Conservation (phyloP, 2,888 invertebrate species). For the Blastobasis adustella region DNA sequence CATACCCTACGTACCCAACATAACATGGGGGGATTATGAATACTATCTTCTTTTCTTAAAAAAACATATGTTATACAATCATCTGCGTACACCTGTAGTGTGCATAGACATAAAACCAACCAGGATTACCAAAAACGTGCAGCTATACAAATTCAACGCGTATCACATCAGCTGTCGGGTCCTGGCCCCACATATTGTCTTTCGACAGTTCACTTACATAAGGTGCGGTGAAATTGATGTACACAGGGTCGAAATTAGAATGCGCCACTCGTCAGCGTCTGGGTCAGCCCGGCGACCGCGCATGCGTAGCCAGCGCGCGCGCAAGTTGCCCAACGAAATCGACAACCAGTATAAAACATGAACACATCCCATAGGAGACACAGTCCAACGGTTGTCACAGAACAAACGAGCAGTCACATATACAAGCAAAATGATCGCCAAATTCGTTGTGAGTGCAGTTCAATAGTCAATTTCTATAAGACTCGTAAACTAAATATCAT, state of each 20-base stretch:
- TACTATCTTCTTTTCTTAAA: too few relatives aligned
- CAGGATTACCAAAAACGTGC: too few relatives aligned
- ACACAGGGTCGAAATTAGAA: conserved; percentile 63
- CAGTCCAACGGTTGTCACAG: conserved; percentile 50
- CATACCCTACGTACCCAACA: too few relatives aligned
- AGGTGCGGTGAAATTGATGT: conserved; percentile 57
- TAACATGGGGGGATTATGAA: too few relatives aligned
- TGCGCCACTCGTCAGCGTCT: conserved; percentile 54
- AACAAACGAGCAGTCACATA: conserved; percentile 60
- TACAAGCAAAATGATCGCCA: conserved; percentile 69
- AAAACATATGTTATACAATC: too few relatives aligned
- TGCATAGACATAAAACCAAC: too few relatives aligned
- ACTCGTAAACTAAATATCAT: too few relatives aligned
- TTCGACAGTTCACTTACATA: conserved; percentile 24
- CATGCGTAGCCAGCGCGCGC: conserved; percentile 42
- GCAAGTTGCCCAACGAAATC: conserved; percentile 50
- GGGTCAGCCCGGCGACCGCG: conserved; percentile 60
- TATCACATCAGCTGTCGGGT: too few relatives aligned
- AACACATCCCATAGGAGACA: conserved; percentile 50
- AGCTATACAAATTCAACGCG: too few relatives aligned
- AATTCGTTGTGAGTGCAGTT: conserved; percentile 57
- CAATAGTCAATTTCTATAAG: too few relatives aligned
- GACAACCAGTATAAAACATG: conserved; percentile 57
- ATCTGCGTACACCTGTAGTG: too few relatives aligned
- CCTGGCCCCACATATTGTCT: too few relatives aligned